Percentiles rank a stretch among this genome's conserved stretches.
These are phyloP conservation scores for Tretioscincus oriximinensis DNA, from an alignment of 2,113 vertebrate genomes.

Conservation along the genomic window DNA sequence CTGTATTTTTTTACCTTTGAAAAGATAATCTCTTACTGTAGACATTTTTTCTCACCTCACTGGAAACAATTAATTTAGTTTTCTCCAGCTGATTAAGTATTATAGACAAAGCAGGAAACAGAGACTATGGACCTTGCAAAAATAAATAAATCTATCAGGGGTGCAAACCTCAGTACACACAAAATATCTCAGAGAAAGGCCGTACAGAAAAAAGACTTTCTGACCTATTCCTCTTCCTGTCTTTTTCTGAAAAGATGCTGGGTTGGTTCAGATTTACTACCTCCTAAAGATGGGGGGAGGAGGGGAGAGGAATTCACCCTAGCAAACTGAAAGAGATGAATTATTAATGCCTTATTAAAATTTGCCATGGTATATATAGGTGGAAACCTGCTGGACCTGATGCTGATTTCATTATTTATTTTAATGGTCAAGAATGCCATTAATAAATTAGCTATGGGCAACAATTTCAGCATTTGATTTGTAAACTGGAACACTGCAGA, in stretches of 20 bases:
- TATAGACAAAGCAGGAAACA: constrained; percentile 5
- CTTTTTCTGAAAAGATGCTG: background rate
- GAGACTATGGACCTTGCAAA: background rate
- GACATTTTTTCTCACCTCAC: background rate
- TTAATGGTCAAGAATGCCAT: background rate
- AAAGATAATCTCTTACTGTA: background rate
- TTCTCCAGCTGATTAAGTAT: constrained; percentile 11
- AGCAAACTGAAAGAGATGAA: background rate
- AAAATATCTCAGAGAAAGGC: background rate
- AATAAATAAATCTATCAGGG: background rate
- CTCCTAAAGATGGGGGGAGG: background rate
- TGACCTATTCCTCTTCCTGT: background rate
- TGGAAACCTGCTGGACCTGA: background rate
- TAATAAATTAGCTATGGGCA: background rate
- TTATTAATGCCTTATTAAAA: background rate
- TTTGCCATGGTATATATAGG: background rate
- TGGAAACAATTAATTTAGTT: constrained; percentile 18
- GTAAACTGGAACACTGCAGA: background rate
- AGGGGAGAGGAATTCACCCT: background rate
- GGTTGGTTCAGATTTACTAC: background rate
- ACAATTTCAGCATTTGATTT: background rate
- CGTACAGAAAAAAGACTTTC: background rate
- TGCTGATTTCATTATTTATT: background rate
- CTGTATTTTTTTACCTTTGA: background rate
- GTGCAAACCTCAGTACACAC: background rate